Base-by-base conservation (phyloP, 1,140 invertebrate genomes). In the Camponotus vicinus region DNA sequence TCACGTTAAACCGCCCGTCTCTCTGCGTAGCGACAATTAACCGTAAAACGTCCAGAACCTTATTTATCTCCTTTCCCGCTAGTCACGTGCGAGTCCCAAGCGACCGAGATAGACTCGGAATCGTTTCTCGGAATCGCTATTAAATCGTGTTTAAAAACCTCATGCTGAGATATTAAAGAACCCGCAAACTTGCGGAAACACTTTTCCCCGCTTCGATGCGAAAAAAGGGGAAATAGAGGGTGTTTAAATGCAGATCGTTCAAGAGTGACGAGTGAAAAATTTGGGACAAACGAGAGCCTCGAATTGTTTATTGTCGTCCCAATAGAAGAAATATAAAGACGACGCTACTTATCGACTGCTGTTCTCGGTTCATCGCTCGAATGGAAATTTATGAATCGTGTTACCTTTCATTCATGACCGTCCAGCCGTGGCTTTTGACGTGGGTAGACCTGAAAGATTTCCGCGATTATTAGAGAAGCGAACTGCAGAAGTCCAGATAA, bases 11-110 rank as follows among this genome's bases (percentile, higher is more conserved):
- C 88, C 75, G 85, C 5, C 71, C 69, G 57, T 71, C 85, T 45
- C 89, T 89, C 49, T 49, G 55, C 91, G 85, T 90, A 89, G 90
- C 91, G 92, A 93, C 92, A 93, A 93, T 94, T 94, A 94, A 92
- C 92, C 88, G 92, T 92, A 92, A 92, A 93, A 92, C 78, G 90
- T 92, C 89, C 45, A 71, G 84, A 32, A 84, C 52, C 88, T 92
- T 93, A 90, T 93, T 93, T 93, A 93, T 92, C 91, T 91, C 87
- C 86, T 71, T 89, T 85, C 85, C 70, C 90, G 88, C 85, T 70
- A n/a, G n/a, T 37, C 87, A 78, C 85, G 73, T 40, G 88, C 82
- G 76, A 77, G 34, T 21, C 11, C 37, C 9, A 57, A 13, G 40
- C 18, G 3, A 67, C 9, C 34, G 32, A 37, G 67, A 82, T 34